These are phyloP conservation scores for Astropecten irregularis DNA, from an alignment of 53 echinoderm and acorn worm genomes.

Conservation along the genomic window DNA sequence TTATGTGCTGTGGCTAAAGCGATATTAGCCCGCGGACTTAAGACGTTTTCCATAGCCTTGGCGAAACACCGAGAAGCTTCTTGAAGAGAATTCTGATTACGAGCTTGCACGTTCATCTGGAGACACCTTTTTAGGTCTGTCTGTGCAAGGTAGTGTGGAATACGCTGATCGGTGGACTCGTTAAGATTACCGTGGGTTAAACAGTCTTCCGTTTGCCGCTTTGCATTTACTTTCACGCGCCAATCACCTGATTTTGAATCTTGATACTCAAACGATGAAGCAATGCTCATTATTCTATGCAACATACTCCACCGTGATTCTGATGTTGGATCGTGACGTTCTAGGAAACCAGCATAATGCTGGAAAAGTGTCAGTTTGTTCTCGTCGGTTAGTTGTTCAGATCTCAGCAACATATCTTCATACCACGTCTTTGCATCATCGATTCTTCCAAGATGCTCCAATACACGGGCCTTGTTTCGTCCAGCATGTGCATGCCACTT, in stretches of 20 bases:
- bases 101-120: background rate
- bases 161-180: background rate
- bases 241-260: background rate
- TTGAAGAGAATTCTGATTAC: background rate
- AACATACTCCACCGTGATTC: background rate
- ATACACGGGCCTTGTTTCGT: background rate
- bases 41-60: conserved; percentile 2
- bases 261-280: background rate
- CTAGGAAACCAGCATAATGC: background rate
- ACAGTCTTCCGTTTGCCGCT: background rate
- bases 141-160: conserved; percentile 8
- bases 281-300: background rate
- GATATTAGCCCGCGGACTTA: background rate
- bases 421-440: background rate
- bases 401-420: background rate
- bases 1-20: conserved; percentile 1
- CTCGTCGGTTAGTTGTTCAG: background rate
- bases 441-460: background rate
- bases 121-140: conserved; percentile 14
- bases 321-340: background rate
- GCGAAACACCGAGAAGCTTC: background rate
- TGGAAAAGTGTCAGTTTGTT: background rate
- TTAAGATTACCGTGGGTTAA: too few species aligned
- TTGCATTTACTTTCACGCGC: background rate
- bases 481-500: too few species aligned